Base-by-base conservation (phyloP, 1,140 invertebrate genomes). In the Phymorhynchus buccinoides region DNA sequence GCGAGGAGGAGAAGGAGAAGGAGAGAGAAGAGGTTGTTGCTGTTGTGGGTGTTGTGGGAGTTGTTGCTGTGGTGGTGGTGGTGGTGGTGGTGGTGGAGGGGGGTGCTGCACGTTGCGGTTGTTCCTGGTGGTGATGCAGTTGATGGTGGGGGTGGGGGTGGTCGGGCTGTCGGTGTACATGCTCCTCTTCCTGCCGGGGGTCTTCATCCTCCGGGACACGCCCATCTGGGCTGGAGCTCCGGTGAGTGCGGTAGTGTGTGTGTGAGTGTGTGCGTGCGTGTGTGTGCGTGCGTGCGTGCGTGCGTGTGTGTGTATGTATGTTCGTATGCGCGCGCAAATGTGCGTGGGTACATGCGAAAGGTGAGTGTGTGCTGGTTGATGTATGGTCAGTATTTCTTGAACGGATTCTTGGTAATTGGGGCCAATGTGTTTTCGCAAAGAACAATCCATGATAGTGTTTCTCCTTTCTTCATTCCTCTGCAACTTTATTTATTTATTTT, bases 181-280 rank as follows among this genome's bases (percentile, higher is more conserved):
- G n/a, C 48, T 85, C 27, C 86, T 86, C 22, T 87, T 85, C 73
- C 56, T 86, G 30, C 85, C 88, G 1, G n/a, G n/a, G n/a, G 82
- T 85, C 18, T 66, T 89, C 41, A 83, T 78, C 52, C 66, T 85
- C n/a, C 68, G 88, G 35, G 89, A 90, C 27, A 89, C 86, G 12
- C 89, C 89, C 12, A 87, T 87, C 75, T 90, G 89, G 89, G 89
- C 89, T 30, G 89, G 89, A 7, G 85, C 88, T 84, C 88, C 89
- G 79, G 89, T 90, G 87, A 88, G 44, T 77, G 52, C 22, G 35
- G 35, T 30, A 12, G 35, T 77, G 73, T 35, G 35, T 39, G 73
- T 14, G 41, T 39, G 56, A 1, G 56, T 9, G 56, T 1, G 22
- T 37, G 75, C 18, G 32, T 4, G 75, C 18, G 77, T 30, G 39